Conservation (phyloP, 2,888 invertebrate genomes). For the Cephus pygmeus region DNA sequence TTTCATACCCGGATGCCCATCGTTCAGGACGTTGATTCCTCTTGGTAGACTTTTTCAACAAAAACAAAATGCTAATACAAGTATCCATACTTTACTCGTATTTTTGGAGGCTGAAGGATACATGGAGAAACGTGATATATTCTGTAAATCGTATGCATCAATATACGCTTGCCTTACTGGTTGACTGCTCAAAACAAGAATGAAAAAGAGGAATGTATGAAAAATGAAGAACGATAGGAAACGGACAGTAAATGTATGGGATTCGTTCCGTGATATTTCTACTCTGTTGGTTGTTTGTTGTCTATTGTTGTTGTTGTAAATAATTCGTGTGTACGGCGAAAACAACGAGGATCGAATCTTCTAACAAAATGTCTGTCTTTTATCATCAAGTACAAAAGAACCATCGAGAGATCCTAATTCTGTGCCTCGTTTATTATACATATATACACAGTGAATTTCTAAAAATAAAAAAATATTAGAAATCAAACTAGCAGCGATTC, state of each 20-base stretch:
- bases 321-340: not conserved
- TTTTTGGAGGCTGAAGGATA: not conserved
- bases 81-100: not conserved
- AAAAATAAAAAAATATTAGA: not conserved
- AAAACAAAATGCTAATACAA: not conserved
- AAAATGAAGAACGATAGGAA: not conserved
- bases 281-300: not conserved
- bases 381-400: not conserved
- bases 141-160: not conserved
- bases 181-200: slow-evolving; percentile 40
- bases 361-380: not conserved
- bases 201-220: not conserved
- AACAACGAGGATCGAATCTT: not conserved
- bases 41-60: not conserved
- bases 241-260: not conserved
- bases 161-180: slow-evolving; percentile 44
- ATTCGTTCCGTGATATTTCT: not conserved
- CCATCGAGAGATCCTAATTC: not conserved
- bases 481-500: not conserved
- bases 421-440: not conserved
- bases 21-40: not conserved
- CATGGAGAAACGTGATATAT: not conserved
- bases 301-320: not conserved
- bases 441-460: not conserved
- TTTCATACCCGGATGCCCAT: not conserved